Evolutionary conservation across 1,140 invertebrate genomes (phyloP).

Genomic region (Amyelois transitella): DNA sequence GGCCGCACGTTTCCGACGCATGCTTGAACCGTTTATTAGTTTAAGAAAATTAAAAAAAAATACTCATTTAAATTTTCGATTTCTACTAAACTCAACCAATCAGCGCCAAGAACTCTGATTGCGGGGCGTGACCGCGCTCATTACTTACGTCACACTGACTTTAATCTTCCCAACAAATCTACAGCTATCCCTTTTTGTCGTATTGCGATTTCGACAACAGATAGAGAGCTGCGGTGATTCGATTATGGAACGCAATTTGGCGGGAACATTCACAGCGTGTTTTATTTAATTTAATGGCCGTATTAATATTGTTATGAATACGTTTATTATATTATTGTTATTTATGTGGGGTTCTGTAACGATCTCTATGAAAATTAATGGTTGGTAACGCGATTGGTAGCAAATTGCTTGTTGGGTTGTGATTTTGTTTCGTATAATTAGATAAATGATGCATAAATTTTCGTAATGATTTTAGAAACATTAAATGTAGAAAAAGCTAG

Average conservation of each 20-base stretch:
- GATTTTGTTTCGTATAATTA: conserved; percentile 9
- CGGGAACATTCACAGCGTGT: conserved; percentile 43
- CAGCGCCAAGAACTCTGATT: conserved; percentile 40
- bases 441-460: background rate
- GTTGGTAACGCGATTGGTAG: conserved; percentile 36
- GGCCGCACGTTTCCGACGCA: conserved; percentile 12
- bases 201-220: background rate
- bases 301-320: conserved; percentile 63
- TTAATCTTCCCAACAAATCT: conserved; percentile 17
- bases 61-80: conserved; percentile 40
- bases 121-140: conserved; percentile 55
- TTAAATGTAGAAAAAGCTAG: too few relatives aligned
- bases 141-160: conserved; percentile 39
- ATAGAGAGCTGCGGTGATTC: conserved; percentile 29
- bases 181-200: conserved; percentile 28
- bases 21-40: conserved; percentile 33
- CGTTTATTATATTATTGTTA: conserved; percentile 48
- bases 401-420: conserved; percentile 26
- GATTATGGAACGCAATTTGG: conserved; percentile 30
- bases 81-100: conserved; percentile 55
- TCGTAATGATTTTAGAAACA: too few relatives aligned
- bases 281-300: conserved; percentile 67
- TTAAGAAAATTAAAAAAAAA: conserved; percentile 43
- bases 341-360: conserved; percentile 56
- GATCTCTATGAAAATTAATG: conserved; percentile 37